phyloP scores from a whole-genome alignment of 1,140 invertebrate genomes.

The Eueides isabella region DNA sequence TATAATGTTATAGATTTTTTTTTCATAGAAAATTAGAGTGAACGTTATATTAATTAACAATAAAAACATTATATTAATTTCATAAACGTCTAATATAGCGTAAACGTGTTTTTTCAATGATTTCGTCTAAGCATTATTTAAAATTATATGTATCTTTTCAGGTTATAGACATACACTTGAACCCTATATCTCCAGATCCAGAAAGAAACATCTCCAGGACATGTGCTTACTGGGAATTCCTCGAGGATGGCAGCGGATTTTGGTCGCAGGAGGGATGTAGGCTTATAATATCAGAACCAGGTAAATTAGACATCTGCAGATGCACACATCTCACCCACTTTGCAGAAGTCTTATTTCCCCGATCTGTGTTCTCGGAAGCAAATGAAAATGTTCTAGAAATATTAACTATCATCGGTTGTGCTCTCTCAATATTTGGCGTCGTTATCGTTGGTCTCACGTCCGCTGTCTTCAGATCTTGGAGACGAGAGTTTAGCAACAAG shows the following conservation, averaged over 20 bases:
- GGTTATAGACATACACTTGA: slow-evolving; percentile 73
- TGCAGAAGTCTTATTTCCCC: slow-evolving; percentile 72
- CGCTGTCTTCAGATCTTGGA: slow-evolving; percentile 74
- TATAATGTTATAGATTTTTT: no score
- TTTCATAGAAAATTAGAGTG: no score
- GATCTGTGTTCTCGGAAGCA: slow-evolving; percentile 56
- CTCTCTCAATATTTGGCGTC: slow-evolving; percentile 73
- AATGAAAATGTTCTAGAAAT: slow-evolving; percentile 65
- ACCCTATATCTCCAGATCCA: slow-evolving; percentile 44
- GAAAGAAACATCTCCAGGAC: slow-evolving; percentile 60
- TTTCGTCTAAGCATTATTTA: neutral
- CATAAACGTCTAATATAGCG: neutral
- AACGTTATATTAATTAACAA: no score
- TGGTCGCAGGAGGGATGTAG: slow-evolving; percentile 76
- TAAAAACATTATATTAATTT: neutral
- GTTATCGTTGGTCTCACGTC: slow-evolving; percentile 73
- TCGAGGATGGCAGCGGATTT: slow-evolving; percentile 51
- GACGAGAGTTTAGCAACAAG: slow-evolving; percentile 79
- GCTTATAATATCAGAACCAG: slow-evolving; percentile 55
- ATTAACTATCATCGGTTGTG: slow-evolving; percentile 74
- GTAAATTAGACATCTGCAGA: slow-evolving; percentile 71
- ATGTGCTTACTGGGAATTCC: slow-evolving; percentile 79
- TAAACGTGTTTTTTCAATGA: neutral
- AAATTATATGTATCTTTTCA: slow-evolving; percentile 43
- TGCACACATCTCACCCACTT: slow-evolving; percentile 81